These are phyloP conservation scores for Tor tambroides DNA, from an alignment of 2,113 vertebrate species.

Conservation along the genomic window DNA sequence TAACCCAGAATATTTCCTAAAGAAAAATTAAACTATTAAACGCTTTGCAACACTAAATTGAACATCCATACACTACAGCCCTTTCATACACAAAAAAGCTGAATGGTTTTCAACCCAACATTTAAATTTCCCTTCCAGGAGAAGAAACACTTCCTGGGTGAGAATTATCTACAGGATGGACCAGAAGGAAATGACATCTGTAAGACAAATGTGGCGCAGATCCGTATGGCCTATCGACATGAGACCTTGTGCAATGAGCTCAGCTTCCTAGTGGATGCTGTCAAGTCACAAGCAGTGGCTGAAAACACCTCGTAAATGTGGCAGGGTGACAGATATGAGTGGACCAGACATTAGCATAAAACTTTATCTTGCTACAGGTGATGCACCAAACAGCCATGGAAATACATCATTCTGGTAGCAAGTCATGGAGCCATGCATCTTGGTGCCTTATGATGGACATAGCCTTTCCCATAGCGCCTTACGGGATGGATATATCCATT, in stretches of 20 bases:
- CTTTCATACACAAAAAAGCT: neutral
- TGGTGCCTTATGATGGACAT: neutral
- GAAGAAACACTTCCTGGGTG: conserved; percentile 92
- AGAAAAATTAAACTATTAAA: neutral
- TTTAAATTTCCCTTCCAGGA: conserved; percentile 76
- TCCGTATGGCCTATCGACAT: conserved; percentile 92
- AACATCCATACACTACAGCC: neutral
- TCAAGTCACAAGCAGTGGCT: conserved; percentile 79
- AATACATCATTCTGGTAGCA: neutral
- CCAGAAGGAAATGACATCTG: conserved; percentile 93
- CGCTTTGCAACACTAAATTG: neutral
- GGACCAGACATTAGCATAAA: neutral
- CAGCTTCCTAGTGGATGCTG: conserved; percentile 90
- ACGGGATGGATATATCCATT: neutral
- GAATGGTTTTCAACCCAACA: neutral
- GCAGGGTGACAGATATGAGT: neutral
- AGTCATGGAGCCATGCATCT: neutral
- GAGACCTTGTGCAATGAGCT: conserved; percentile 96
- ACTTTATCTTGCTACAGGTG: neutral
- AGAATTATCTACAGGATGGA: conserved; percentile 90
- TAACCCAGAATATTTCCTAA: neutral
- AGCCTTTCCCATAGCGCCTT: neutral
- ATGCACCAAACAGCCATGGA: neutral
- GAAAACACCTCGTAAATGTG: conserved; percentile 8
- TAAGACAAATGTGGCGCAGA: conserved; percentile 95